Percentiles rank a stretch among this genome's conserved stretches.
phyloP scores from a whole-genome alignment of 2,113 vertebrate genomes.

The Herpailurus yagouaroundi region DNA sequence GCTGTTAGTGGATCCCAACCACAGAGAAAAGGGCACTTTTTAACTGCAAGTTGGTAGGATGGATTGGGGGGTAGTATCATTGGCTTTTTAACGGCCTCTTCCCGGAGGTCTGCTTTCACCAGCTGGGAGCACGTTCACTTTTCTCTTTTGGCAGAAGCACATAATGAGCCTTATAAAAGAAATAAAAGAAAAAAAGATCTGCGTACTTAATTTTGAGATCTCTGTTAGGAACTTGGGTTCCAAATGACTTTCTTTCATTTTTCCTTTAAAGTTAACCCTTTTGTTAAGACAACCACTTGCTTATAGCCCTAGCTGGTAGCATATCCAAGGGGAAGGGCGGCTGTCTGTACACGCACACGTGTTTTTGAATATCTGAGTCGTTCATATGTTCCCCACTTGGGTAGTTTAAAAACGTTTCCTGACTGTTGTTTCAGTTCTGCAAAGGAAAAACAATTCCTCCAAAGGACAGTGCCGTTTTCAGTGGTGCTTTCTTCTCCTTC shows the following conservation, averaged over 20 bases:
- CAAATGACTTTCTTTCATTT: not conserved
- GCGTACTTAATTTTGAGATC: not conserved
- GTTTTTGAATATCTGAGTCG: not conserved
- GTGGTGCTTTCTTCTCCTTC: slow-evolving; percentile 67
- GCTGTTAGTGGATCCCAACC: not conserved
- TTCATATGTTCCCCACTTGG: not conserved
- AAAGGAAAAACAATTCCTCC: not conserved
- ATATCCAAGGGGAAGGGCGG: not conserved
- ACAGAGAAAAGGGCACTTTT: not conserved
- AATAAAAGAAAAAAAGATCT: not conserved
- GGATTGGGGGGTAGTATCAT: not conserved
- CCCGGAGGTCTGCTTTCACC: not conserved
- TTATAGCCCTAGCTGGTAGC: not conserved
- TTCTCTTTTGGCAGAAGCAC: not conserved
- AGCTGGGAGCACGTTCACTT: not conserved
- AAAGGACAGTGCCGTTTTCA: slow-evolving; percentile 26
- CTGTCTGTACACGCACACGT: fast-evolving
- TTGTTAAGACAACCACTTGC: not conserved
- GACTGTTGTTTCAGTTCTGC: not conserved
- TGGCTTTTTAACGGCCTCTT: not conserved
- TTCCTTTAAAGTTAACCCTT: not conserved
- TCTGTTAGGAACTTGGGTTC: not conserved
- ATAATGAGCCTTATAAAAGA: not conserved
- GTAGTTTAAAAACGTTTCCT: slow-evolving; percentile 59
- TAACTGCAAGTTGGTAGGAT: not conserved